Base-by-base conservation (phyloP, 2,888 invertebrate genomes). In the Orthonychiurus folsomi region DNA sequence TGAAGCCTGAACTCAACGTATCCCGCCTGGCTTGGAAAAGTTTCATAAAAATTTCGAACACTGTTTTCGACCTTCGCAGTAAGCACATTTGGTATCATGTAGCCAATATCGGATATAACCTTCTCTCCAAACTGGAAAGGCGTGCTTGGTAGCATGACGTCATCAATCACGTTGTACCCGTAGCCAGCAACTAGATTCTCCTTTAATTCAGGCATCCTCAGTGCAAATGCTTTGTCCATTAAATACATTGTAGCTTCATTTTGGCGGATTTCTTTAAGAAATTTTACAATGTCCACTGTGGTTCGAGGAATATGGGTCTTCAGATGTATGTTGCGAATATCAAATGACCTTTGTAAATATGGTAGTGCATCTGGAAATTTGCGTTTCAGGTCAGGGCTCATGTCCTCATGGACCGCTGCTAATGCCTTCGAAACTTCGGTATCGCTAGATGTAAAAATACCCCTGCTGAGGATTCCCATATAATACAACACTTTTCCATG, bases 311-410 rank as follows among this genome's bases (percentile, higher is more conserved):
- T 18, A 48, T 65, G 59, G 1, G 25, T 23, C 56, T 20, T 61
- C 0, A 59, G 25, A 1, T 26, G 15, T 21, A 67, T 62, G 20
- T 61, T 59, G 24, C 57, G 52, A 3, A 63, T 47, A 56, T 62
- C 59, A 5, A 67, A 60, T 9, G 55, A 24, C 47, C 55, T 58
- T 53, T 67, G 67, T 3, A 67, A 54, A 47, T 67, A 61, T 2
- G 27, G 37, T 9, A 67, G 54, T 2, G 58, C 37, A 18, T 63
- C 56, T 1, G 67, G 67, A 60, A 53, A 67, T 18, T 37, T 25
- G 3, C 5, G 12, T 50, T 60, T 61, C 3, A 63, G n/a, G 1
- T 54, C 5, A 0, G 47, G 3, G 23, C 27, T 20, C 61, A 64
- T 63, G 12, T 3, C 50, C 15, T 53, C 21, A n/a, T 27, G 57